Evolutionary conservation across 2,888 invertebrate genomes (phyloP), one percentile per base, ranked within the genome.

Genomic region (Ptychoptera contaminata): DNA sequence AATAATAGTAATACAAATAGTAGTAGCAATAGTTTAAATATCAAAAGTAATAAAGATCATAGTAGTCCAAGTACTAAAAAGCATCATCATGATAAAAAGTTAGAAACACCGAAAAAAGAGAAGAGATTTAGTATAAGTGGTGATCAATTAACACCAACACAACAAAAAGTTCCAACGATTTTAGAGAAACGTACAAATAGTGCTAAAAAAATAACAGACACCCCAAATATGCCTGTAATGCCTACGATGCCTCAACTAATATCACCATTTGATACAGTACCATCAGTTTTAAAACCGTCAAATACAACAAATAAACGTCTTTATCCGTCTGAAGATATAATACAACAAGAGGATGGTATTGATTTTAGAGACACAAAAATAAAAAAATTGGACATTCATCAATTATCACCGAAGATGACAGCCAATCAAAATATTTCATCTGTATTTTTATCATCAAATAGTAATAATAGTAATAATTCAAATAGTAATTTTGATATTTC

Each of bases 21-120:
- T 32, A 47, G 40, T 16, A 51, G 16, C 14, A 45, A 49, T 51
- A 43, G 47, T 45, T 48, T 53, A 48, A 53, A 51, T 46, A 48
- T 48, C 16, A 49, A 55, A 52, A 45, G 52, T 32, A 55, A 48
- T 43, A 54, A 59, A 34, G 61, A 61, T 37, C 23, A 23, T 23
- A 23, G 23, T 23, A 63, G 64, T 43, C 67, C 67, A 29, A 54
- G 37, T 16, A 42, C 12, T 38, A 37, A 37, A 14, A 42, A 37
- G 34, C 34, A 37, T 14, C 54, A 55, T 11, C 51, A 53, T 30
- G 54, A 54, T 31, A 48, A 47, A 29, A 49, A 49, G 23, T 49
- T 48, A 9, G 55, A 52, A 14, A 58, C 60, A 43, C 55, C 58
- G 23, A 61, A 61, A 47, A 64, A 63, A 51, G 65, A 66, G 1